These are phyloP conservation scores for Luscinia luscinia DNA, from an alignment of 2,797 vertebrate species.

Conservation along the genomic window DNA sequence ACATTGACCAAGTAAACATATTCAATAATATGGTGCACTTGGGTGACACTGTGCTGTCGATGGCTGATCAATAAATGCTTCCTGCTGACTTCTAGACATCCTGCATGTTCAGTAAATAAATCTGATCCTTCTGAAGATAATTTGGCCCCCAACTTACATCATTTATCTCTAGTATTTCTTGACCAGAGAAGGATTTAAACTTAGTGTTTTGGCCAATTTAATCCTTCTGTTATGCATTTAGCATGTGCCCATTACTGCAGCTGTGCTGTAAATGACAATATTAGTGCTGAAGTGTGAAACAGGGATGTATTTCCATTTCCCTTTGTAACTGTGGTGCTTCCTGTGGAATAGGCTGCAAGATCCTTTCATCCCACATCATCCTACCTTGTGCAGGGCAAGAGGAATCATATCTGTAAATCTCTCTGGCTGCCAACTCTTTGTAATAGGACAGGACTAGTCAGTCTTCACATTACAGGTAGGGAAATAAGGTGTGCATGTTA, in stretches of 20 bases:
- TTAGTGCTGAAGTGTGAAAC: background rate
- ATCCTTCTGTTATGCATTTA: background rate
- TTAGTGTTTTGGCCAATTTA: background rate
- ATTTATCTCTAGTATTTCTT: background rate
- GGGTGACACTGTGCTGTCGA: slow-evolving; percentile 74
- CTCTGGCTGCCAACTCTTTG: background rate
- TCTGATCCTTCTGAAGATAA: slow-evolving; percentile 1
- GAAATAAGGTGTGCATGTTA: background rate
- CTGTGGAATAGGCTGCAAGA: background rate
- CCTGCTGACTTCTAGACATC: slow-evolving; percentile 87
- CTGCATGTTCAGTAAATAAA: slow-evolving; percentile 64
- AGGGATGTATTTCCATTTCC: background rate
- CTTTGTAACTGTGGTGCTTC: background rate
- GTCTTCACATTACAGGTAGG: background rate
- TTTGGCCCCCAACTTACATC: slow-evolving; percentile 1
- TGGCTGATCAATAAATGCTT: slow-evolving; percentile 86
- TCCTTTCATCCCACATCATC: background rate
- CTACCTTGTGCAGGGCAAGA: background rate
- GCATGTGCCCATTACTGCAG: background rate
- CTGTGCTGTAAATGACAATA: background rate
- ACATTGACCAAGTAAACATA: slow-evolving; percentile 57
- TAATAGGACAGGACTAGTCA: background rate
- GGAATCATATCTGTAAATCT: background rate
- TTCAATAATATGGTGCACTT: slow-evolving; percentile 83
- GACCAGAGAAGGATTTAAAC: background rate